These are phyloP conservation scores for Globodera rostochiensis DNA, from an alignment of 1,140 invertebrate species.

Conservation along the genomic window DNA sequence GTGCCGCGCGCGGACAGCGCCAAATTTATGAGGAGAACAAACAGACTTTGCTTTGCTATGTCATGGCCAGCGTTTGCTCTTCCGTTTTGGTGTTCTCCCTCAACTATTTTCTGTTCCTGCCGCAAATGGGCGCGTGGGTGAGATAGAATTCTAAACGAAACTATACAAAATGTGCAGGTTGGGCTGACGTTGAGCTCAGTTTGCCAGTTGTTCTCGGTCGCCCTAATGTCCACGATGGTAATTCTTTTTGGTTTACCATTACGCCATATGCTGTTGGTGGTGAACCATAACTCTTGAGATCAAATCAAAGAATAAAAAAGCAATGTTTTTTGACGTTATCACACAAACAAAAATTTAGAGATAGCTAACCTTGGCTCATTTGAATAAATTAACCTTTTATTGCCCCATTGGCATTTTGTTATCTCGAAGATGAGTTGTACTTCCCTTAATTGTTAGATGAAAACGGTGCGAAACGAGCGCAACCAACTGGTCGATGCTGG, in stretches of 20 bases:
- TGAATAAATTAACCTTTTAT: no score
- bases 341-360: no score
- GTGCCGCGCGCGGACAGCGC: conserved; percentile 59
- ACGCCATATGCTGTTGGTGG: no score
- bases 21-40: conserved; percentile 61
- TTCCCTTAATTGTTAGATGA: conserved; percentile 33
- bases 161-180: conserved; percentile 14
- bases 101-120: conserved; percentile 40
- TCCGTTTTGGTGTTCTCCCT: conserved; percentile 32
- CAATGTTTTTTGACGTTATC: no score
- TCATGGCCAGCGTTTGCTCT: conserved; percentile 34
- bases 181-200: conserved; percentile 28
- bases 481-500: conserved; percentile 64
- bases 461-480: conserved; percentile 47
- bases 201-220: conserved; percentile 10
- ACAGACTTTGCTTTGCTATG: conserved; percentile 53
- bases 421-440: background rate
- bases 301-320: no score
- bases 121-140: conserved; percentile 33
- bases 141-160: background rate
- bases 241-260: background rate
- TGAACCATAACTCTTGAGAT: no score
- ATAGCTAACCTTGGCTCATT: no score
- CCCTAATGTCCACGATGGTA: conserved; percentile 23
- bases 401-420: no score